Conservation (phyloP, 2,113 vertebrate species). For the Zosterops borbonicus region DNA sequence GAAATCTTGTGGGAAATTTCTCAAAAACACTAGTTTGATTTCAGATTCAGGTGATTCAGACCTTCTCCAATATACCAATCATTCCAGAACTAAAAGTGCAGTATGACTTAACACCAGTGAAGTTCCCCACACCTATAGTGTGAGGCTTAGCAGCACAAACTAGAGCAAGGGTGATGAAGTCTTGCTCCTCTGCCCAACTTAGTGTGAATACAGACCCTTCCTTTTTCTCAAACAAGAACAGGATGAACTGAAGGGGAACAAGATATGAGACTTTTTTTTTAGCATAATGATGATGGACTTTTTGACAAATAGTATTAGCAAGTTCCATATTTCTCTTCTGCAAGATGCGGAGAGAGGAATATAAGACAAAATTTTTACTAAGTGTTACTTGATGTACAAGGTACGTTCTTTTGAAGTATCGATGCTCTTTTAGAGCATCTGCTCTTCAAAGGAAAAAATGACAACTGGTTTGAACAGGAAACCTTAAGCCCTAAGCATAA, state of each 20-base stretch:
- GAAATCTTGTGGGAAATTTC: neutral
- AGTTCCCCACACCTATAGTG: neutral
- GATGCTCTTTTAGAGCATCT: neutral
- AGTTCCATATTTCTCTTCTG: neutral
- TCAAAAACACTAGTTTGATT: neutral
- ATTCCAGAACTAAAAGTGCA: neutral
- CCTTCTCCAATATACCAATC: neutral
- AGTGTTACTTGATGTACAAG: neutral
- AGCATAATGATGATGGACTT: neutral
- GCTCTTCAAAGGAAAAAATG: conserved; percentile 46
- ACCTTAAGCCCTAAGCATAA: conserved; percentile 40
- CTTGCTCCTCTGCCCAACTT: neutral
- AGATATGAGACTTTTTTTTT: neutral
- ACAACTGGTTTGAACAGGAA: conserved; percentile 51
- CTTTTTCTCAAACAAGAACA: neutral
- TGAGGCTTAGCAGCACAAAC: neutral
- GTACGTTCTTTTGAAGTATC: conserved; percentile 35
- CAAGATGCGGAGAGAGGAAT: neutral
- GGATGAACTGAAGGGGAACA: neutral
- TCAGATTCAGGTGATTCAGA: neutral
- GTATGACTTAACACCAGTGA: neutral
- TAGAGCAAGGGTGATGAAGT: neutral
- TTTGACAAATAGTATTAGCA: neutral
- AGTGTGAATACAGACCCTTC: neutral
- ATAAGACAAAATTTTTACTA: neutral